Base-by-base conservation (phyloP, 2,797 vertebrate species). In the Neostethus bicornis region DNA sequence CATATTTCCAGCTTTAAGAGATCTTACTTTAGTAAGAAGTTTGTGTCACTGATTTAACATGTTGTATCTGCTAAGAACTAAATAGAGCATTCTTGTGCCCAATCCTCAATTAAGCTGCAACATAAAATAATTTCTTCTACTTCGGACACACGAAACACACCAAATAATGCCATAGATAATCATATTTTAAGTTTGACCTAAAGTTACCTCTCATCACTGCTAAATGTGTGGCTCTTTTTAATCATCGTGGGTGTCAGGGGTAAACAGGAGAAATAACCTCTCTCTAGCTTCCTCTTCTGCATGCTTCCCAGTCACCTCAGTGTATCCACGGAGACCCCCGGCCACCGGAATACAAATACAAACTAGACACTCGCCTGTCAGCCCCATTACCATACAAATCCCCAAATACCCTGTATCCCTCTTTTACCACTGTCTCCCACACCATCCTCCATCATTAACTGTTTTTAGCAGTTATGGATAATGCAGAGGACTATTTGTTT, bases 281-380 rank as follows among this genome's bases (percentile, higher is more conserved):
- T 86, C 80, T 71, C 83, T 79, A 74, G 91, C 87, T 93, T 94
- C 93, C 93, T 93, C 81, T 76, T 56, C 74, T 79, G 90, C 89
- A 94, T 94, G 94, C 89, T 94, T 92, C 86, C 89, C 93, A 93
- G 92, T 94, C 91, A 94, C 93, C 91, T 92, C 76, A 75, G 83
- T 70, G 96, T 97, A 94, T 93, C 95, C 95, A 96, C 81, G 95
- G 92, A 94, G 88, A 96, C 95, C 81, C 76, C 68, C 73, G 72
- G 78, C 83, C 32, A 91, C 89, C 82, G 62, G 95, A 95, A 96
- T 90, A 95, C 92, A 93, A 96, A 97, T 96, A 89, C 85, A 86
- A 83, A 89, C 51, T 83, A 86, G 83, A 81, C 84, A 67, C 87
- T 86, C 71, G 77, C 83, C 85, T 88, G 84, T 85, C 77, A 84